A percentile compares a stretch with the other conserved stretches of the same genome.
phyloP scores from a whole-genome alignment of 2,113 vertebrate species.

The Aythya baeri region DNA sequence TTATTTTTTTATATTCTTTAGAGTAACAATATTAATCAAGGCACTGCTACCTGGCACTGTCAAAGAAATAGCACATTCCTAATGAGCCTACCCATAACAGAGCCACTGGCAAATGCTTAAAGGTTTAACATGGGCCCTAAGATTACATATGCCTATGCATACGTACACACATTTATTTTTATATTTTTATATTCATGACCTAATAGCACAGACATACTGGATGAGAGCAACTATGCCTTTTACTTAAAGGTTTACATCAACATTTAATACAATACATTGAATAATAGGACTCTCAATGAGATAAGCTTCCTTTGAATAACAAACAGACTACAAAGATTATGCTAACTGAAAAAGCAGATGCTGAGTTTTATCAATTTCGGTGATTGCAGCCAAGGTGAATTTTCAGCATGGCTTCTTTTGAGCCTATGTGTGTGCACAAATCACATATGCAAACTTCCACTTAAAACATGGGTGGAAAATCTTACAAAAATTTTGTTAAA shows the following conservation, averaged over 20 bases:
- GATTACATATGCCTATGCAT: background rate
- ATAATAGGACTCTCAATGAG: background rate
- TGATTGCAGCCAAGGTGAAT: background rate
- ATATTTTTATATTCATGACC: background rate
- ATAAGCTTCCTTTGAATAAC: background rate
- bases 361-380: background rate
- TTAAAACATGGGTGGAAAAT: background rate
- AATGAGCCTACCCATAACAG: background rate
- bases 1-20: constrained; percentile 39
- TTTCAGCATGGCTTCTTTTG: background rate
- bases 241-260: background rate
- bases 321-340: background rate
- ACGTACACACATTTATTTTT: background rate
- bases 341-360: background rate
- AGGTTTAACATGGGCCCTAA: rapidly evolving
- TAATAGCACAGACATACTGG: background rate
- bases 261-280: background rate
- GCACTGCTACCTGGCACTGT: background rate
- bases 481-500: background rate
- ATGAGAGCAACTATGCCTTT: background rate
- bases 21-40: constrained; percentile 57
- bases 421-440: background rate
- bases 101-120: background rate
- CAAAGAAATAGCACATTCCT: constrained; percentile 25
- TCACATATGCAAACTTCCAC: rapidly evolving